phyloP scores from a whole-genome alignment of 2,797 vertebrate genomes.

The Corythornis leucogaster region DNA sequence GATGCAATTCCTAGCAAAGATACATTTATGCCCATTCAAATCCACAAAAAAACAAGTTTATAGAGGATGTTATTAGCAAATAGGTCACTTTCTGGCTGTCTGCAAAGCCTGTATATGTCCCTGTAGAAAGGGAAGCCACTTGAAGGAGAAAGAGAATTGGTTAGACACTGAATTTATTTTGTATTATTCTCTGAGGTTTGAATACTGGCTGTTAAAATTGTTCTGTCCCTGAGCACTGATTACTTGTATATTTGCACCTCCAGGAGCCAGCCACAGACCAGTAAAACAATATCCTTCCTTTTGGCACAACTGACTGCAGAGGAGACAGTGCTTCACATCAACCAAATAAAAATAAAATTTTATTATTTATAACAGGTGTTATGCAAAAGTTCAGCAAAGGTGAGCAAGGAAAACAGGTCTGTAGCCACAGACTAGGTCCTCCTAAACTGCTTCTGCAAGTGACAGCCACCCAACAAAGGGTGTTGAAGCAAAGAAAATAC shows the following conservation, averaged over 20 bases:
- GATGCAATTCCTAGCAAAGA: background rate
- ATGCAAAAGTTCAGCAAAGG: background rate
- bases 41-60: background rate
- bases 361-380: background rate
- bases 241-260: background rate
- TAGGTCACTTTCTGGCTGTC: background rate
- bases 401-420: background rate
- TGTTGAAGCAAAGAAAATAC: background rate
- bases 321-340: slow-evolving; percentile 2
- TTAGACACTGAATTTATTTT: background rate
- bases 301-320: background rate
- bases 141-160: background rate
- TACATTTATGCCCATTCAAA: background rate
- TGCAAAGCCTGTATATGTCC: background rate
- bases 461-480: background rate
- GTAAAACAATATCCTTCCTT: background rate
- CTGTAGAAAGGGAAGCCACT: background rate
- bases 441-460: background rate
- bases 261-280: background rate
- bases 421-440: background rate
- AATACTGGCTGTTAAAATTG: background rate
- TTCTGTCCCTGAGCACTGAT: background rate
- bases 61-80: background rate
- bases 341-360: background rate
- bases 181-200: background rate